Evolutionary conservation across 2,888 invertebrate species (phyloP).

Genomic region (Ophion slaviceki): DNA sequence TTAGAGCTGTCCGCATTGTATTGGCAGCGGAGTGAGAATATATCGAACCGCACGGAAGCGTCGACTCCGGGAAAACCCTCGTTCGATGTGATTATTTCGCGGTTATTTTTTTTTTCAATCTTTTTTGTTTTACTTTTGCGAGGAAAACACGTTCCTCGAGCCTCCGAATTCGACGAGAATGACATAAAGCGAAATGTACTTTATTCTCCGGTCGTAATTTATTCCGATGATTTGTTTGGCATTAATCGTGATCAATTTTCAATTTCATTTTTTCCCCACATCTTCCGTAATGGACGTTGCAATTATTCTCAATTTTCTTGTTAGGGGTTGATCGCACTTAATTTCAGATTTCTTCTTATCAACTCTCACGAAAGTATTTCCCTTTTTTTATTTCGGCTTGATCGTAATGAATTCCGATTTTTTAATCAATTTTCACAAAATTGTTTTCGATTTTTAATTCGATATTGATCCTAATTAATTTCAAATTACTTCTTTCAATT

Average conservation of each 20-base stretch:
- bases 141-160: background rate
- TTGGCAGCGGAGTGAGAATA: constrained; percentile 76
- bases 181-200: background rate
- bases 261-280: background rate
- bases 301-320: too few relatives aligned
- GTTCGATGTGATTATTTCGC: constrained; percentile 69
- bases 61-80: constrained; percentile 75
- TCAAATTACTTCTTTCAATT: too few relatives aligned
- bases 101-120: background rate
- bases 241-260: background rate
- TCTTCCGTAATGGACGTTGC: background rate
- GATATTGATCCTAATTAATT: too few relatives aligned
- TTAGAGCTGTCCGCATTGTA: constrained; percentile 60
- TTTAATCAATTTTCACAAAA: too few relatives aligned
- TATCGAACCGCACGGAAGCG: constrained; percentile 76
- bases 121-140: background rate
- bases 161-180: background rate
- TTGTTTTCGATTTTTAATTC: too few relatives aligned
- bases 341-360: too few relatives aligned
- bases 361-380: too few relatives aligned
- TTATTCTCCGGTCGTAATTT: too few relatives aligned
- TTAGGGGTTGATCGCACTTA: too few relatives aligned
- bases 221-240: too few relatives aligned
- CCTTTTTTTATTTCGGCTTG: too few relatives aligned
- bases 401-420: too few relatives aligned